These are phyloP conservation scores for Drosophila repleta DNA, from an alignment of 1,140 invertebrate species.

Conservation along the genomic window DNA sequence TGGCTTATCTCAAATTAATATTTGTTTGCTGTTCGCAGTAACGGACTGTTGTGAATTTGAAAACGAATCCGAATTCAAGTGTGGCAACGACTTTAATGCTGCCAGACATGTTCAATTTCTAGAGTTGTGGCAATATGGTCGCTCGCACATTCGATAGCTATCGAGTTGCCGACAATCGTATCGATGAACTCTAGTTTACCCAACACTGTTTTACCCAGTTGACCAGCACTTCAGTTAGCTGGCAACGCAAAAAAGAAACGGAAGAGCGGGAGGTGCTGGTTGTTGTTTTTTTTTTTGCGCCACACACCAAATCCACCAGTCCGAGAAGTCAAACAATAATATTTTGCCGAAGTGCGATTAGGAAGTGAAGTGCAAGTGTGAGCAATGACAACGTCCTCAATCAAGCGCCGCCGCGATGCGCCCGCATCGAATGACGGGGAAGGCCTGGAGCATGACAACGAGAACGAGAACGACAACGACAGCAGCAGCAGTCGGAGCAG, in stretches of 20 bases:
- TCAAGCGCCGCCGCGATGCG: conserved; percentile 48
- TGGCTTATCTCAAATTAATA: neutral
- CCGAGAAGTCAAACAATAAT: conserved; percentile 23
- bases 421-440: conserved; percentile 33
- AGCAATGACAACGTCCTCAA: conserved; percentile 65
- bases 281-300: conserved; percentile 49
- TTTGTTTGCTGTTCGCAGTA: neutral
- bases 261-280: conserved; percentile 42
- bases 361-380: conserved; percentile 15
- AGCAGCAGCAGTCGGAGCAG: neutral
- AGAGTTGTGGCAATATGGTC: neutral
- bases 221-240: conserved; percentile 30
- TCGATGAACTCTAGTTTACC: conserved; percentile 17
- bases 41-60: neutral
- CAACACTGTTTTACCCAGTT: conserved; percentile 26
- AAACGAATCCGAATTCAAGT: neutral
- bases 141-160: neutral
- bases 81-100: conserved; percentile 1
- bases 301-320: conserved; percentile 21
- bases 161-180: neutral
- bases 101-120: conserved; percentile 4
- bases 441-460: conserved; percentile 29
- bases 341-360: conserved; percentile 1
- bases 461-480: conserved; percentile 20
- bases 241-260: conserved; percentile 37